A percentile compares a stretch with the other conserved stretches of the same genome.
Evolutionary conservation across 2,113 vertebrate genomes (phyloP).

Genomic region (Vicugna pacos): DNA sequence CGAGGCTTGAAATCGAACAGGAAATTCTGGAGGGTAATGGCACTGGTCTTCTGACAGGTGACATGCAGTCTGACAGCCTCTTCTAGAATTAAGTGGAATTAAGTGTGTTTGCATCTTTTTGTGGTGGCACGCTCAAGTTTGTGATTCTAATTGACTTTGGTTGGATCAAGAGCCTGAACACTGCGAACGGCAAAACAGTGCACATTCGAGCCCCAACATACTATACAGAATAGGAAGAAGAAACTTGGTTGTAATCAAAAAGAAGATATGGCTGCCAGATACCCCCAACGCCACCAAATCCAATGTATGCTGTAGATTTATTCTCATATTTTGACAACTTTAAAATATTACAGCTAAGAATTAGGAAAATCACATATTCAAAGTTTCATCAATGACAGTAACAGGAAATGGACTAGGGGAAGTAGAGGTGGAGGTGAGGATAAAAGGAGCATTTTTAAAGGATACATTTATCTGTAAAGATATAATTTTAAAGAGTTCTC

Average conservation of each 20-base stretch:
- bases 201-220: too few relatives aligned
- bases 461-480: slow-evolving; percentile 15
- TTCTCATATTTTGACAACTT: background rate
- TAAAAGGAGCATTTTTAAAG: background rate
- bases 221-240: background rate
- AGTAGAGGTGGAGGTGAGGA: background rate
- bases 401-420: background rate
- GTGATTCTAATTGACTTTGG: background rate
- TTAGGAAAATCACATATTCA: background rate
- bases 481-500: slow-evolving; percentile 26
- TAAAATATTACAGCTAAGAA: background rate
- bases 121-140: background rate
- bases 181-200: background rate
- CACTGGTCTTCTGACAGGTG: background rate
- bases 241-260: background rate
- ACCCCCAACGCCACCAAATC: background rate
- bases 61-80: background rate
- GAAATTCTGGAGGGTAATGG: background rate
- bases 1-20: background rate
- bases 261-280: background rate
- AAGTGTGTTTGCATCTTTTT: background rate
- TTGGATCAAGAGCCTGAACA: background rate
- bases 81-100: background rate
- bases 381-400: background rate
- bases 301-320: background rate